Evolutionary conservation across 2,888 invertebrate genomes (phyloP).

Genomic region (Lypha dubia): DNA sequence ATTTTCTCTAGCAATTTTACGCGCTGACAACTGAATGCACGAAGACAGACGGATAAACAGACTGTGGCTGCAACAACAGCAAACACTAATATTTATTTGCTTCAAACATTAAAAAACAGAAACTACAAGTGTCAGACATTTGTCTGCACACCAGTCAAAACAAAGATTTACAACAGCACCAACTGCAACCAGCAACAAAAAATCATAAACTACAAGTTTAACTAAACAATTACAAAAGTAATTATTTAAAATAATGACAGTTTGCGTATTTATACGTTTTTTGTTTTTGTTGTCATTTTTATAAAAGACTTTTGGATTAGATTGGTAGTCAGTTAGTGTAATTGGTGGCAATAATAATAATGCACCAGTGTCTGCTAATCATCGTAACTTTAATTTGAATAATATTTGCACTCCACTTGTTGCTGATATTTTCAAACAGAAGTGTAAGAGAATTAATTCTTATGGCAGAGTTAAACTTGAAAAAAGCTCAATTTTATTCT

Average conservation of each 20-base stretch:
- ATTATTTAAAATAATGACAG: constrained; percentile 54
- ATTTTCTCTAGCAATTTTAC: constrained; percentile 3
- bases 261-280: not conserved
- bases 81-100: constrained; percentile 29
- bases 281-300: not conserved
- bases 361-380: constrained; percentile 13
- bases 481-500: too few species aligned
- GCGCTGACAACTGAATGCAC: not conserved
- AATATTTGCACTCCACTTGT: constrained; percentile 1
- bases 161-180: constrained; percentile 52
- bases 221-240: constrained; percentile 58
- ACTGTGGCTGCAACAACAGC: constrained; percentile 11
- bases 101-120: constrained; percentile 38
- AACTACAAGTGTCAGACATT: constrained; percentile 65
- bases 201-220: constrained; percentile 51
- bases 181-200: constrained; percentile 30
- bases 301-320: not conserved
- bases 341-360: constrained; percentile 34
- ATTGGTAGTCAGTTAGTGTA: constrained; percentile 36
- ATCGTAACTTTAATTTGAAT: constrained; percentile 10
- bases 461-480: not conserved
- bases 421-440: not conserved
- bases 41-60: not conserved
- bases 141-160: constrained; percentile 57
- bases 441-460: constrained; percentile 6